phyloP scores from a whole-genome alignment of 2,888 invertebrate genomes.

The Rhaphigaster nebulosa region DNA sequence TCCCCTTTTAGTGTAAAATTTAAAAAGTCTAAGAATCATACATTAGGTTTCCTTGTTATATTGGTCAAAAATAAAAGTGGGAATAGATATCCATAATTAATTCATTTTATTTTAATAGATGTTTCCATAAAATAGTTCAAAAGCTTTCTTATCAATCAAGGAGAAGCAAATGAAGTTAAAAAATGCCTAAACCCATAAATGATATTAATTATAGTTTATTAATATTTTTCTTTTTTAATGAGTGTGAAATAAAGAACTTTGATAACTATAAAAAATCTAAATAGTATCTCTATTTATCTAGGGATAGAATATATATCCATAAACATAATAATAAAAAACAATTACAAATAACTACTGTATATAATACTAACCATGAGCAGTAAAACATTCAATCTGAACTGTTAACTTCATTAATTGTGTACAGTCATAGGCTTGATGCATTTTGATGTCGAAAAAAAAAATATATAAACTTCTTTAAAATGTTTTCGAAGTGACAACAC shows the following conservation, averaged over 20 bases:
- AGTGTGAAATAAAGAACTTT: not conserved
- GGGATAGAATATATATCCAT: no score
- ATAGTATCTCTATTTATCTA: not conserved
- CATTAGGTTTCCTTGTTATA: no score
- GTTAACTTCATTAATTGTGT: slow-evolving; percentile 86
- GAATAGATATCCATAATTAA: not conserved
- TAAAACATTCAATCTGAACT: slow-evolving; percentile 91
- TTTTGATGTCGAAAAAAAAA: slow-evolving; percentile 68
- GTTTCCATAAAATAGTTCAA: no score
- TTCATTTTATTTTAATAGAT: not conserved
- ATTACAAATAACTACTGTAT: not conserved
- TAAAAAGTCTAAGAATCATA: no score
- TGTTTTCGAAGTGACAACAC: not conserved
- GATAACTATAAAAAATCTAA: no score
- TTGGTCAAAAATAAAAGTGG: not conserved
- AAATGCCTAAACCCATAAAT: no score
- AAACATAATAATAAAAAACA: not conserved
- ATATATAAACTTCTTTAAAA: not conserved
- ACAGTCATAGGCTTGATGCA: slow-evolving; percentile 91
- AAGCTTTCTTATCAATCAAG: not conserved
- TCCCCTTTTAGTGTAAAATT: no score
- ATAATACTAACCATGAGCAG: slow-evolving; percentile 84
- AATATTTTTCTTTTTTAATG: no score
- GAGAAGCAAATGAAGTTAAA: no score
- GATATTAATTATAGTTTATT: no score